Conservation (phyloP, 2,888 invertebrate genomes). For the Euphydryas editha region DNA sequence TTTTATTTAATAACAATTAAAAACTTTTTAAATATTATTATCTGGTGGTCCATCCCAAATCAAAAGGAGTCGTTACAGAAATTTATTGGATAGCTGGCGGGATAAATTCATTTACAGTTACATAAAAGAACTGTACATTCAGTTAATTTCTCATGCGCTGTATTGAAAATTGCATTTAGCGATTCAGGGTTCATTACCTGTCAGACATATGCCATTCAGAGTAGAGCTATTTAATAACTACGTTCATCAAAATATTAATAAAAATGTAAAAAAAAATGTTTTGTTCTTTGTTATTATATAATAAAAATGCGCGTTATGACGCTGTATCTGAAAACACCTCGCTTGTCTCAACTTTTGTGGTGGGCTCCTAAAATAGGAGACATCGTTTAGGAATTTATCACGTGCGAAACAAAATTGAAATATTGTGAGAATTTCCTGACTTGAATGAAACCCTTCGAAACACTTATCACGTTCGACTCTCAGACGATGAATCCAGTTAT, state of each 20-base stretch:
- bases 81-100: constrained; percentile 13
- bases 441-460: constrained; percentile 45
- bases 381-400: constrained; percentile 38
- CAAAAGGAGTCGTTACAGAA: constrained; percentile 19
- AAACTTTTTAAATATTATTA: not conserved
- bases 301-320: not conserved
- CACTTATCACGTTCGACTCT: constrained; percentile 44
- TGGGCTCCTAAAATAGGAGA: constrained; percentile 32
- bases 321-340: constrained; percentile 22
- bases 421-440: constrained; percentile 39
- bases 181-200: constrained; percentile 51
- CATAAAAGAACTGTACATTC: constrained; percentile 17
- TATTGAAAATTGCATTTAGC: constrained; percentile 36
- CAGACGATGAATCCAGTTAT: constrained; percentile 40
- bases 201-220: constrained; percentile 49
- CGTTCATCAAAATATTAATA: not conserved
- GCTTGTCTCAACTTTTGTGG: constrained; percentile 32
- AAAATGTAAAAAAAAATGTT: not conserved
- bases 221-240: constrained; percentile 53
- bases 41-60: constrained; percentile 4
- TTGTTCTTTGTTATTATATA: not conserved
- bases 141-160: constrained; percentile 34
- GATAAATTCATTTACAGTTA: constrained; percentile 19
- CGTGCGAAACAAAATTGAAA: constrained; percentile 44
- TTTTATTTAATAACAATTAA: not conserved